Evolutionary conservation across 2,797 vertebrate species (phyloP).

Genomic region (Malacoctenus gilli): DNA sequence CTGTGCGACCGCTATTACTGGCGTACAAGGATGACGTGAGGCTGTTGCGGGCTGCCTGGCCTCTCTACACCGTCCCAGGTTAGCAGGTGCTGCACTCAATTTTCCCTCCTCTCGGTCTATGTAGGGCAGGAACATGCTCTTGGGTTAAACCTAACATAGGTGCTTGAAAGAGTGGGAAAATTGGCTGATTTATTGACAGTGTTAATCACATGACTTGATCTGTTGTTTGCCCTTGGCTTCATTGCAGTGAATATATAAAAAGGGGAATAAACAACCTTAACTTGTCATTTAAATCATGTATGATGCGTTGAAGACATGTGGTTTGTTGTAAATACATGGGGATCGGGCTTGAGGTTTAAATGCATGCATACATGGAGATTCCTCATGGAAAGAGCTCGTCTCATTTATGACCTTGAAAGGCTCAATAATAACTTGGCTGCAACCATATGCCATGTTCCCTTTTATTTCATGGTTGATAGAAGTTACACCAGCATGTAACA

Average conservation of each 20-base stretch:
- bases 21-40: conserved; percentile 66
- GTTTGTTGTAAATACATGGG: background rate
- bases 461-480: conserved; percentile 39
- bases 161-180: conserved; percentile 31
- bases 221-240: background rate
- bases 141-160: conserved; percentile 50
- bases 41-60: conserved; percentile 35
- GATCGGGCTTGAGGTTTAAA: conserved; percentile 26
- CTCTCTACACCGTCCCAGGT: conserved; percentile 56
- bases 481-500: conserved; percentile 32
- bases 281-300: background rate
- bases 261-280: background rate
- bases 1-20: conserved; percentile 80
- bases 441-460: conserved; percentile 37
- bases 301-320: background rate
- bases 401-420: conserved; percentile 54
- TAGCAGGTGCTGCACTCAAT: conserved; percentile 60
- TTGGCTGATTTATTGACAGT: too few species aligned
- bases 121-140: conserved; percentile 58
- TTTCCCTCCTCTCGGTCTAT: conserved; percentile 48
- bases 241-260: background rate
- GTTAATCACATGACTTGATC: conserved; percentile 13
- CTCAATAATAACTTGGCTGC: conserved; percentile 22
- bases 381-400: conserved; percentile 2
- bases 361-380: conserved; percentile 16